phyloP scores from a whole-genome alignment of 2,797 vertebrate genomes.

The Microctenopoma steveboyesi region DNA sequence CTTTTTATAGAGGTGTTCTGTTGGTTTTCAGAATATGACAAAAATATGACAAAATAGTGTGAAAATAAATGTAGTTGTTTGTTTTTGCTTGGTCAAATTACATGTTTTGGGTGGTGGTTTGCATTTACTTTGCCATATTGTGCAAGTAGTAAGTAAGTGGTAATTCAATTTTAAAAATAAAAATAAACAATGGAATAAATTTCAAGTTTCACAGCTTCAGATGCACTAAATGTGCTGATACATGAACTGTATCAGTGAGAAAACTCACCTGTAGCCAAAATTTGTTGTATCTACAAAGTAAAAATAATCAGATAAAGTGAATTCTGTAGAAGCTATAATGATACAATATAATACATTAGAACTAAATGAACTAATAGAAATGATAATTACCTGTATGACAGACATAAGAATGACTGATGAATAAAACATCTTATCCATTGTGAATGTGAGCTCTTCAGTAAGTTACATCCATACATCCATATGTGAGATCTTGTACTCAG shows the following conservation, averaged over 20 bases:
- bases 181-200: too few species aligned
- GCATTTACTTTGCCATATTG: too few species aligned
- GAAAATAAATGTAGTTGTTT: too few species aligned
- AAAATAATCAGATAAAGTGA: neutral
- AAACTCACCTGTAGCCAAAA: conserved; percentile 67
- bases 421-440: conserved; percentile 68
- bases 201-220: too few species aligned
- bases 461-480: conserved; percentile 59
- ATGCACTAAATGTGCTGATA: neutral
- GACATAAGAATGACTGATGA: conserved; percentile 64
- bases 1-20: neutral
- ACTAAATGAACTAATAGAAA: neutral
- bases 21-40: neutral
- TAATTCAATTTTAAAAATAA: too few species aligned
- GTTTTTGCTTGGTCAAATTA: too few species aligned
- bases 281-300: conserved; percentile 64
- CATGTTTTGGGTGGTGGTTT: too few species aligned
- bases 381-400: conserved; percentile 77
- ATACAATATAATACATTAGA: neutral
- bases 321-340: conserved; percentile 6
- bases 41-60: too few species aligned
- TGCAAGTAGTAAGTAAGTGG: too few species aligned
- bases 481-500: conserved; percentile 27
- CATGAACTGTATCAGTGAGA: neutral
- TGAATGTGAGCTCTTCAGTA: conserved; percentile 32